Evolutionary conservation across 2,888 invertebrate genomes (phyloP).

Genomic region (Anticlea derivata): DNA sequence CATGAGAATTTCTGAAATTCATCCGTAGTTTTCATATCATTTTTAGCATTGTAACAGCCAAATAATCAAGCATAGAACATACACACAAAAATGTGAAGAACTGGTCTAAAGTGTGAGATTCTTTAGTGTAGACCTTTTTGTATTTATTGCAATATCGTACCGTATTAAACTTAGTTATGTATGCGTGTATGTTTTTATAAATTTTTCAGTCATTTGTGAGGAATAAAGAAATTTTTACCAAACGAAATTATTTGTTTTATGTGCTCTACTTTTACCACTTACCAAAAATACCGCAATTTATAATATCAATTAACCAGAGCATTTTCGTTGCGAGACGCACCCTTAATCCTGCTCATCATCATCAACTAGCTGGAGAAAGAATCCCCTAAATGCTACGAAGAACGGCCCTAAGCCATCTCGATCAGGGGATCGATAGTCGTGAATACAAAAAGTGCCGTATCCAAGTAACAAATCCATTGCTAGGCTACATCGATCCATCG

Average conservation of each 20-base stretch:
- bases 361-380: no score
- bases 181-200: slow-evolving; percentile 81
- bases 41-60: background rate
- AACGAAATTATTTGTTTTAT: slow-evolving; percentile 45
- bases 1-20: background rate
- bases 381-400: no score
- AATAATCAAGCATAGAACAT: background rate
- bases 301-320: no score
- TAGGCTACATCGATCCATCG: slow-evolving; percentile 6
- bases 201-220: slow-evolving; percentile 82
- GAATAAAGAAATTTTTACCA: slow-evolving; percentile 81
- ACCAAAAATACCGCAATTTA: no score
- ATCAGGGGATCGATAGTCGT: no score
- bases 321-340: no score
- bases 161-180: slow-evolving; percentile 73
- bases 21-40: background rate
- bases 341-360: no score
- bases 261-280: background rate
- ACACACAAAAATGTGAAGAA: background rate
- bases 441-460: no score
- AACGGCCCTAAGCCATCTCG: no score
- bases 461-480: slow-evolving; percentile 8
- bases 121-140: slow-evolving; percentile 48
- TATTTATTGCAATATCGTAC: slow-evolving; percentile 70
- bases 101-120: slow-evolving; percentile 38